These are phyloP conservation scores for Danio aesculapii DNA, from an alignment of 2,797 vertebrate species.

Conservation along the genomic window DNA sequence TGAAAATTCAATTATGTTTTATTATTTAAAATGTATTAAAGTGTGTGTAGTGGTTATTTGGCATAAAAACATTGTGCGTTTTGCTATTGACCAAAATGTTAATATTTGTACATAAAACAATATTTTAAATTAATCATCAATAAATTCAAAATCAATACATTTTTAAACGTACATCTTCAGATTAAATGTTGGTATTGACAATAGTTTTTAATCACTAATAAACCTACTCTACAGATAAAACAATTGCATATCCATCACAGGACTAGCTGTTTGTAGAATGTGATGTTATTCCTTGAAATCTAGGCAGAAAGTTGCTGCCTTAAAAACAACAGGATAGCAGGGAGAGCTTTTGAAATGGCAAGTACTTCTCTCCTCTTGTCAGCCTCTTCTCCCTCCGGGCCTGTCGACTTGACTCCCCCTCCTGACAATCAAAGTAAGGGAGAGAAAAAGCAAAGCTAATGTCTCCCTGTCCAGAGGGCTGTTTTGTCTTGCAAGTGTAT, in stretches of 20 bases:
- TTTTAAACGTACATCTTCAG: constrained; percentile 5
- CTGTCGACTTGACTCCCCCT: constrained; percentile 51
- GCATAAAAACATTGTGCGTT: neutral
- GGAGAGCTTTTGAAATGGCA: constrained; percentile 42
- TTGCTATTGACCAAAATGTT: neutral
- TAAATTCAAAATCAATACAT: too few relatives aligned
- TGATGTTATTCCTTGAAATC: neutral
- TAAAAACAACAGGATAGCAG: constrained; percentile 38
- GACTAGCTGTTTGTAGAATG: neutral
- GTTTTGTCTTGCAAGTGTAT: constrained; percentile 46
- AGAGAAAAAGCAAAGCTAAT: constrained; percentile 46
- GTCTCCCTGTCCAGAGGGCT: constrained; percentile 42
- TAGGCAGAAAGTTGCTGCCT: constrained; percentile 15
- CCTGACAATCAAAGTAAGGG: constrained; percentile 54
- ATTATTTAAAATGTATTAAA: neutral
- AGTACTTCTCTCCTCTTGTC: constrained; percentile 48
- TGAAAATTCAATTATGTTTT: neutral
- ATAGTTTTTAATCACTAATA: neutral
- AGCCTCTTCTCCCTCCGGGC: constrained; percentile 37
- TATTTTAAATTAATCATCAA: constrained; percentile 2
- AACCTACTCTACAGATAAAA: neutral
- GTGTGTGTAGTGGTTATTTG: neutral
- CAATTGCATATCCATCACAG: neutral
- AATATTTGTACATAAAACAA: too few relatives aligned
- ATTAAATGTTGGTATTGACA: constrained; percentile 18